These are phyloP conservation scores for Lasioglossum lativentre DNA, from an alignment of 2,888 invertebrate genomes.

Conservation along the genomic window DNA sequence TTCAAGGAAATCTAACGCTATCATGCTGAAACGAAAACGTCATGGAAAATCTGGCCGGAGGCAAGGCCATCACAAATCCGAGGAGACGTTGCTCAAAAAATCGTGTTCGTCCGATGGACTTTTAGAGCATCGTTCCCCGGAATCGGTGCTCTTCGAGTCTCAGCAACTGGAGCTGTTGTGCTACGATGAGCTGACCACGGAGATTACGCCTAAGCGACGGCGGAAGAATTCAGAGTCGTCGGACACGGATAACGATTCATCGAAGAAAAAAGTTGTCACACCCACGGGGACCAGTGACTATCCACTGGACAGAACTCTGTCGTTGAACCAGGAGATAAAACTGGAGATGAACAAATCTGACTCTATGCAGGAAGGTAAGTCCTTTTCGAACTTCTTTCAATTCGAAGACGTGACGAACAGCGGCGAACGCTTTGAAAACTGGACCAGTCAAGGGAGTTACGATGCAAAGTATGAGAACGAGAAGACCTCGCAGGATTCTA, in stretches of 20 bases:
- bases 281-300: conserved; percentile 19
- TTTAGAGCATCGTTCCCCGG: conserved; percentile 69
- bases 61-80: conserved; percentile 2
- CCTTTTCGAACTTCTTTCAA: conserved; percentile 12
- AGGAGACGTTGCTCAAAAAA: conserved; percentile 23
- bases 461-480: conserved; percentile 28
- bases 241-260: neutral
- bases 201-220: conserved; percentile 54
- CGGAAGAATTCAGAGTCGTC: conserved; percentile 10
- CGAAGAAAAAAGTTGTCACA: neutral
- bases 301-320: conserved; percentile 55
- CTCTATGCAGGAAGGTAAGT: neutral
- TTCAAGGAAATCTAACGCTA: neutral
- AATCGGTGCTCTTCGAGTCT: conserved; percentile 68
- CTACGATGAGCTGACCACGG: conserved; percentile 72
- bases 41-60: conserved; percentile 48
- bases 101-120: conserved; percentile 9
- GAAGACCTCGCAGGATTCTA: conserved; percentile 7
- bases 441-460: neutral
- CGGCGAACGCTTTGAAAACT: neutral
- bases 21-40: conserved; percentile 58
- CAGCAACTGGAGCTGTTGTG: conserved; percentile 54
- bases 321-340: conserved; percentile 53
- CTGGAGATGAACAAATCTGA: conserved; percentile 38
- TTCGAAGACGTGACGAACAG: neutral